These are phyloP conservation scores for Neosalanx taihuensis DNA, from an alignment of 2,797 vertebrate species.

Conservation along the genomic window DNA sequence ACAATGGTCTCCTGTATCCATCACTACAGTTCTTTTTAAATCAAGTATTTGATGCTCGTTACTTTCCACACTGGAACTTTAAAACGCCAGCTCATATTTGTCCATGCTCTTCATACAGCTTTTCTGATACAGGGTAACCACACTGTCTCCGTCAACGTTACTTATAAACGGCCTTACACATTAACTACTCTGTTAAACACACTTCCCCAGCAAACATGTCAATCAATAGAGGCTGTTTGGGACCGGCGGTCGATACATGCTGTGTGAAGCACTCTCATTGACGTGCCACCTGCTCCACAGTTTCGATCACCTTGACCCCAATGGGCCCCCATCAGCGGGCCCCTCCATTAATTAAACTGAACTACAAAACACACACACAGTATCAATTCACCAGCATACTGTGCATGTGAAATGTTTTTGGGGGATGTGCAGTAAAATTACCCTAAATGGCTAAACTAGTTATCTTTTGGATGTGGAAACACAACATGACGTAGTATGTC, in stretches of 20 bases:
- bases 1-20: background rate
- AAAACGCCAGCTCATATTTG: background rate
- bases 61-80: background rate
- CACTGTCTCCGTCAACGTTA: background rate
- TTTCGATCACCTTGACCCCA: constrained; percentile 55
- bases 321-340: constrained; percentile 28
- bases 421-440: background rate
- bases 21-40: background rate
- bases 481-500: background rate
- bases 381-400: constrained; percentile 14
- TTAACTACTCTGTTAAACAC: constrained; percentile 45
- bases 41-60: background rate
- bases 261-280: constrained; percentile 47
- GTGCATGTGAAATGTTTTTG: constrained; percentile 13
- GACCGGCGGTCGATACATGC: constrained; percentile 55
- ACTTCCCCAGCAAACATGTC: constrained; percentile 49
- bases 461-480: background rate
- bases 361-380: constrained; percentile 28
- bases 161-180: constrained; percentile 36
- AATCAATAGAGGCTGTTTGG: constrained; percentile 61
- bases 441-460: background rate
- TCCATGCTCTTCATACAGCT: background rate
- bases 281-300: constrained; percentile 59
- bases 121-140: background rate
- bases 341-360: constrained; percentile 57